These are phyloP conservation scores for Intoshia linei DNA, from an alignment of 1,140 invertebrate genomes.

Conservation along the genomic window DNA sequence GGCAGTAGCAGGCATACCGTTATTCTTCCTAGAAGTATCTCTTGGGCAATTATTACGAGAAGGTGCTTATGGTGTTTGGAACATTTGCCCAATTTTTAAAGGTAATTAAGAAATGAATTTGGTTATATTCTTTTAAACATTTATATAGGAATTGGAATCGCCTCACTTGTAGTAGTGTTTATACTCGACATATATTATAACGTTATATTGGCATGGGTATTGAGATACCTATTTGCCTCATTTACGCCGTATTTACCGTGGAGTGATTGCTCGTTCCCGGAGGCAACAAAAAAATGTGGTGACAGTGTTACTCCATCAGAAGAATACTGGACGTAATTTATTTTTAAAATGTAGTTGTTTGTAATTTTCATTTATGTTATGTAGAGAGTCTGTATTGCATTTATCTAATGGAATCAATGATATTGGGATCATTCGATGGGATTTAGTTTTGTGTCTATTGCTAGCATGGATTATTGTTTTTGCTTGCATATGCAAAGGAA, in stretches of 20 bases:
- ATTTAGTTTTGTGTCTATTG: slow-evolving; percentile 47
- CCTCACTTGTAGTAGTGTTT: slow-evolving; percentile 1
- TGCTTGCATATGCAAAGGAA: slow-evolving; percentile 30
- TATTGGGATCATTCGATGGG: slow-evolving; percentile 50
- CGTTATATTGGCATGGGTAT: slow-evolving; percentile 65
- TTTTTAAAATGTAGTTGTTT: background rate
- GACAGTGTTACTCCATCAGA: slow-evolving; percentile 1
- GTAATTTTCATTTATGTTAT: background rate
- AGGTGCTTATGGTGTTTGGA: slow-evolving; percentile 29
- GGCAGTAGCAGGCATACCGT: slow-evolving; percentile 21
- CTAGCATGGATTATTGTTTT: slow-evolving; percentile 62
- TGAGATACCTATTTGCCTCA: slow-evolving; percentile 41
- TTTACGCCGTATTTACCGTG: no score
- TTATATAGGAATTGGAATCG: slow-evolving; percentile 2
- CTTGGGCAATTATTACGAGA: slow-evolving; percentile 22
- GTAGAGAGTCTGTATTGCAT: slow-evolving; percentile 8
- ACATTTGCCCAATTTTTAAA: slow-evolving; percentile 72
- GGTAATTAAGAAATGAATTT: slow-evolving; percentile 28
- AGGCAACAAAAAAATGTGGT: no score
- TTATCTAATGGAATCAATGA: slow-evolving; percentile 36
- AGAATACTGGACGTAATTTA: slow-evolving; percentile 4
- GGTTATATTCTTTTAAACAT: background rate
- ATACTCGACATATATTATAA: slow-evolving; percentile 40
- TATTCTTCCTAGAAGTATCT: slow-evolving; percentile 25
- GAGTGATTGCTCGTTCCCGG: no score